Conservation (phyloP, 2,797 vertebrate species). For the Brachymystax lenok region DNA sequence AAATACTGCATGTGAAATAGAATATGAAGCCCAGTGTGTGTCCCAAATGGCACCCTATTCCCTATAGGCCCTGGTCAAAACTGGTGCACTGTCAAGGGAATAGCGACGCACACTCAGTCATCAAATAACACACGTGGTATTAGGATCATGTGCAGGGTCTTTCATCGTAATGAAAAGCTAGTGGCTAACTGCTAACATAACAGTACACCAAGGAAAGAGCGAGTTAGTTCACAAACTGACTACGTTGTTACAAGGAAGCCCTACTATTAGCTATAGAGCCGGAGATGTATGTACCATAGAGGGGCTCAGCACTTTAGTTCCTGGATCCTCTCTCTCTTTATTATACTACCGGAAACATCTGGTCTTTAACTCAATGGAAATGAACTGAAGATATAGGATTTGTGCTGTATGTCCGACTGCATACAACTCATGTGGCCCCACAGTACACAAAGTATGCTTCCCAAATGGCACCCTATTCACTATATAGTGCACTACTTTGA, state of each 20-base stretch:
- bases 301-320: constrained; percentile 68
- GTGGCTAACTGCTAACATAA: constrained; percentile 39
- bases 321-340: constrained; percentile 58
- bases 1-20: background rate
- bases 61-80: background rate
- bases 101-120: no score
- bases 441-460: no score
- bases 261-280: constrained; percentile 42
- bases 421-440: no score
- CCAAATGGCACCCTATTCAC: no score
- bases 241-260: constrained; percentile 51
- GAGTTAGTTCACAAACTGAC: constrained; percentile 57
- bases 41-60: constrained; percentile 25
- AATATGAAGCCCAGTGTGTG: constrained; percentile 30
- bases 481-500: no score
- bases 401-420: no score
- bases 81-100: background rate
- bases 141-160: background rate
- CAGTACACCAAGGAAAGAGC: constrained; percentile 44
- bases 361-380: constrained; percentile 45
- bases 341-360: constrained; percentile 71
- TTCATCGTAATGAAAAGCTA: constrained; percentile 19
- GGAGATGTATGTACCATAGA: constrained; percentile 38
- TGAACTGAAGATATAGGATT: no score
- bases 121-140: background rate